Base-by-base conservation (phyloP, 2,797 vertebrate species). In the Phyllotis vaccarum region DNA sequence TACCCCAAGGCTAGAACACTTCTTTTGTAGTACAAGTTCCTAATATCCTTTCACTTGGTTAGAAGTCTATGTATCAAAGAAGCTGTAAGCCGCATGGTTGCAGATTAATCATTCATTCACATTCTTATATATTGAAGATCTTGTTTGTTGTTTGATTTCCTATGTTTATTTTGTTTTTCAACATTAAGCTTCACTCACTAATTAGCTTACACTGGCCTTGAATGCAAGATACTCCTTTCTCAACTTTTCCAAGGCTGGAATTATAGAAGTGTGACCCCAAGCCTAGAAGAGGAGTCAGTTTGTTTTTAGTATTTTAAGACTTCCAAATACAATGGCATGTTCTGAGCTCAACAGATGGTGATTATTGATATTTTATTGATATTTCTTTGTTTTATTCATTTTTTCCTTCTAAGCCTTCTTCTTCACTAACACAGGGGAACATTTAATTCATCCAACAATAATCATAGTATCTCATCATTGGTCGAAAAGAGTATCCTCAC, bases 391-490 rank as follows among this genome's bases (percentile, higher is more conserved):
- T 86, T 70, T 86, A 27, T 54, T 93, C 27, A 54, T 91, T 81
- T 49, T 87, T 86, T 95, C 22, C 54, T 89, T 76, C 49, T 87
- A 87, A 72, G 5, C 1, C 17, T 43, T 43, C 4, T 56, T 46
- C 17, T 95, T 17, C 46, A 49, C 21, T 76, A 70, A 89, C 14
- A 83, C 37, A 85, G 81, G 8, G n/a, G 17, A 92, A 19, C 2
- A n/a, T 72, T 87, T 58, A 0, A 12, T 37, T 24, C 76, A 81
- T 92, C 97, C 82, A 90, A 76, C 12, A 83, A 79, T 40, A 91
- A 86, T 66, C 64, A 89, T 27, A 46, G 8, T 76, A 31, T 9
- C 27, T 80, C 21, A 64, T 17, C 70, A 40, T 82, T 60, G 49
- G 3, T 85, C 62, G 40, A 3, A 79, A 27, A 80, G 4, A 83